Conservation (phyloP, 2,113 vertebrate genomes). For the Tichodroma muraria region DNA sequence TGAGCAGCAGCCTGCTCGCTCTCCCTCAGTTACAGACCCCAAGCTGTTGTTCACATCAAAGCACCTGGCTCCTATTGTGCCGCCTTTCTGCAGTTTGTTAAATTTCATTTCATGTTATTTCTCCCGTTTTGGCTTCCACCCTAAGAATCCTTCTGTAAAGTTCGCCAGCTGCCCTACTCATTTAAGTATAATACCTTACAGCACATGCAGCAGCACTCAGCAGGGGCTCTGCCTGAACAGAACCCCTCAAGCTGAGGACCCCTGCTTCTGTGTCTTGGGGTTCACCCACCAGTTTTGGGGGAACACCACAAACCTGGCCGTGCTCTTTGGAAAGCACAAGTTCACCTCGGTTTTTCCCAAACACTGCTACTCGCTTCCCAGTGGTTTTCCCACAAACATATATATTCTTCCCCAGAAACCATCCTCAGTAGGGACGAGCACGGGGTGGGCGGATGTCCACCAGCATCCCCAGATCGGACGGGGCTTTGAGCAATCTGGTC, state of each 20-base stretch:
- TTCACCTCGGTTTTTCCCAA: background rate
- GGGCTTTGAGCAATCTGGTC: background rate
- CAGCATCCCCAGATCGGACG: rapidly evolving
- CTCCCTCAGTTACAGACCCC: background rate
- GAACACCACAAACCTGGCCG: background rate
- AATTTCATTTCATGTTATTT: background rate
- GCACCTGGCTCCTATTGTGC: background rate
- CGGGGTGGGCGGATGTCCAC: background rate
- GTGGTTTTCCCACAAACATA: background rate
- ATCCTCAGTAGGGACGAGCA: background rate
- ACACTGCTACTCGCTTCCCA: background rate
- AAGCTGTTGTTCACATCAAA: background rate
- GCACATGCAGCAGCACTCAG: background rate
- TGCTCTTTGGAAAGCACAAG: background rate
- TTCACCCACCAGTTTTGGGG: background rate
- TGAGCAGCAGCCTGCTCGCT: background rate
- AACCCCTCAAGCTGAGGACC: background rate
- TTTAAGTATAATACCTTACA: background rate
- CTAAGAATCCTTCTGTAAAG: background rate
- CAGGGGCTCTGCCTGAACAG: background rate
- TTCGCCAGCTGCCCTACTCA: background rate
- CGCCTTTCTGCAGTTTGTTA: background rate
- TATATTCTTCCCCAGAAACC: background rate
- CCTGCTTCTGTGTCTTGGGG: background rate
- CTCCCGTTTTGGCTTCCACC: background rate